Base-by-base conservation (phyloP, 1,140 invertebrate genomes). In the Drosophila erecta region DNA sequence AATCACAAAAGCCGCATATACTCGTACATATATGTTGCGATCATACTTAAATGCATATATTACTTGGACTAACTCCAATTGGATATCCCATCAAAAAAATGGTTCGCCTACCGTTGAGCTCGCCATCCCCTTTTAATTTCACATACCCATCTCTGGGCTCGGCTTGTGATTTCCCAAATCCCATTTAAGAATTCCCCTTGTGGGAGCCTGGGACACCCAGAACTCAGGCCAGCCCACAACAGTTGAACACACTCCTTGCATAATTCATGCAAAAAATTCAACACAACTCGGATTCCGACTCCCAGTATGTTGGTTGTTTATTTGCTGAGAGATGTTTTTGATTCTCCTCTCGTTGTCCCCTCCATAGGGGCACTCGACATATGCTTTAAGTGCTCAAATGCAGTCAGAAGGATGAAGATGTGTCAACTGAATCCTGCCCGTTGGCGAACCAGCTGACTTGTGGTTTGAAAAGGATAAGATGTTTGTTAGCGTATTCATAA, bases 161-260 rank as follows among this genome's bases (percentile, higher is more conserved):
- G 55, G 54, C 49, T 75, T 83, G 65, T 83, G 81, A 86, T 86
- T 86, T 86, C 81, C 81, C 81, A 86, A 86, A 86, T 86, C 81
- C 79, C 83, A 87, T 86, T 86, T 87, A 86, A 76, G 79, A 72
- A 81, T 86, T 87, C 81, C 83, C 81, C 79, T 81, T 83, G 79
- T 87, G 78, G 75, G 70, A 77, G 60, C 14, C 40, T 8, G 60
- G 53, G 60, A 75, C 55, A 12, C 72, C 38, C 43, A 51, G 47
- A 65, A 53, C 47, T 53, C 78, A 40, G n/a, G 57, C 51, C 65
- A 46, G 55, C 73, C 79, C 58, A 77, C 70, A 65, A 75, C 80
- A 83, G 70, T 75, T 66, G 74, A 70, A 70, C 57, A 78, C 81
- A 86, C 79, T 83, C 61, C 66, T 86, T 86, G 81, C 81, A 86